phyloP scores from a whole-genome alignment of 2,888 invertebrate genomes.

The Oxyteleia sp. region DNA sequence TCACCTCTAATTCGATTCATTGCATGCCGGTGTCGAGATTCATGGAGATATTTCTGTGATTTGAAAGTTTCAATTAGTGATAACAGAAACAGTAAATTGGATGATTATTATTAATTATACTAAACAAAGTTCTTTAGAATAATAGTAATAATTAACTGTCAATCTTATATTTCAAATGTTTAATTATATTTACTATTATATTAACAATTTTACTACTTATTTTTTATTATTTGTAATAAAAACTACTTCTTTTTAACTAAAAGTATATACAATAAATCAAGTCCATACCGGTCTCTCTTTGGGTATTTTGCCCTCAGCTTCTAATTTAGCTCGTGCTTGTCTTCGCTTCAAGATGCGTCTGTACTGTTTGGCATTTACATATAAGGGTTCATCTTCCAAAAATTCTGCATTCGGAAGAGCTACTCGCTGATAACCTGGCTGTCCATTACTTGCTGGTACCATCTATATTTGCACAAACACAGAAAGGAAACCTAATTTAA shows the following conservation, averaged over 20 bases:
- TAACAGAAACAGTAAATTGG: neutral
- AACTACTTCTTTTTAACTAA: too few species aligned
- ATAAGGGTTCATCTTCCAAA: conserved; percentile 97
- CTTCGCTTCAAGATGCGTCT: conserved; percentile 97
- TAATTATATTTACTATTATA: too few species aligned
- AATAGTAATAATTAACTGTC: too few species aligned
- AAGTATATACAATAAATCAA: too few species aligned
- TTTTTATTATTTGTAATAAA: too few species aligned
- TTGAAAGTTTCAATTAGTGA: neutral
- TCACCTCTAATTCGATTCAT: conserved; percentile 99
- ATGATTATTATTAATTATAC: neutral
- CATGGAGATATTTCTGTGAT: conserved; percentile 98
- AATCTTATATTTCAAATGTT: too few species aligned
- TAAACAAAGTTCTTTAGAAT: too few species aligned
- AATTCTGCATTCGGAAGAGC: conserved; percentile 90
- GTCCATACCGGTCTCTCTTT: conserved; percentile 97
- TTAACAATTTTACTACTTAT: too few species aligned
- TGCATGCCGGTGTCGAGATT: conserved; percentile 98
- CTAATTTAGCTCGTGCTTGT: conserved; percentile 97
- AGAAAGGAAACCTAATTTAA: conserved; percentile 17
- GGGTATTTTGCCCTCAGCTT: conserved; percentile 98
- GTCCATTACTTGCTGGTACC: conserved; percentile 88
- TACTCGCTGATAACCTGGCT: conserved; percentile 89
- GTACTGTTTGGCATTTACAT: conserved; percentile 99
- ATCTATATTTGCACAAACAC: conserved; percentile 86